These are phyloP conservation scores for Pipa parva DNA, from an alignment of 2,113 vertebrate genomes.

Conservation along the genomic window DNA sequence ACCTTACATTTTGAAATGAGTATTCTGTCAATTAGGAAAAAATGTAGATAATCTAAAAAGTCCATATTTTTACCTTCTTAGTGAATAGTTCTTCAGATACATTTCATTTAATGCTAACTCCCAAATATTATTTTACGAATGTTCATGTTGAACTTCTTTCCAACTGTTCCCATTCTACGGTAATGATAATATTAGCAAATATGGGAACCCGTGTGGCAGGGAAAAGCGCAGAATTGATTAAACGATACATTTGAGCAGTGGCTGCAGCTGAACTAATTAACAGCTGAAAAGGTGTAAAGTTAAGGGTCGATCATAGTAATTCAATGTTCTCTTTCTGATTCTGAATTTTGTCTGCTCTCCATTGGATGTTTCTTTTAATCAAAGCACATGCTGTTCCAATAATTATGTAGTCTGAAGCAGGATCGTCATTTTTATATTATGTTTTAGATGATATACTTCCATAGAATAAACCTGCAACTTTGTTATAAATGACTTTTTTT, in stretches of 20 bases:
- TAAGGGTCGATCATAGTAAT: slow-evolving; percentile 61
- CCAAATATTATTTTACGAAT: slow-evolving; percentile 48
- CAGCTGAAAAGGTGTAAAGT: slow-evolving; percentile 62
- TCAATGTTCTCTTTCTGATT: slow-evolving; percentile 55
- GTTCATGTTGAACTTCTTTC: slow-evolving; percentile 60
- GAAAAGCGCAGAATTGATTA: slow-evolving; percentile 64
- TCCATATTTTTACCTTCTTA: slow-evolving; percentile 54
- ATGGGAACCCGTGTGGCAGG: slow-evolving; percentile 58
- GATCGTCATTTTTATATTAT: too few species aligned
- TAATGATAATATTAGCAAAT: slow-evolving; percentile 71
- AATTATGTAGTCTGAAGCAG: not conserved
- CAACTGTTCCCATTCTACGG: slow-evolving; percentile 52
- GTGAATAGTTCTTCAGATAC: slow-evolving; percentile 39
- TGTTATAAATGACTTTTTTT: too few species aligned
- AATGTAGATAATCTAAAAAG: slow-evolving; percentile 47
- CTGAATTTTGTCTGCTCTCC: slow-evolving; percentile 47
- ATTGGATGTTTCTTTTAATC: slow-evolving; percentile 57
- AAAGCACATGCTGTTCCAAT: not conserved
- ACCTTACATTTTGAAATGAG: too few species aligned
- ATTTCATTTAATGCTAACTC: slow-evolving; percentile 35
- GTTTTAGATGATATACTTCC: too few species aligned
- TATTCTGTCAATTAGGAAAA: slow-evolving; percentile 28
- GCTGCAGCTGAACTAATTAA: slow-evolving; percentile 66
- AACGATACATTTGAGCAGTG: slow-evolving; percentile 61
- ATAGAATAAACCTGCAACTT: too few species aligned